Conservation (phyloP, 2,113 vertebrate species). For the Neopipo cinnamomea region DNA sequence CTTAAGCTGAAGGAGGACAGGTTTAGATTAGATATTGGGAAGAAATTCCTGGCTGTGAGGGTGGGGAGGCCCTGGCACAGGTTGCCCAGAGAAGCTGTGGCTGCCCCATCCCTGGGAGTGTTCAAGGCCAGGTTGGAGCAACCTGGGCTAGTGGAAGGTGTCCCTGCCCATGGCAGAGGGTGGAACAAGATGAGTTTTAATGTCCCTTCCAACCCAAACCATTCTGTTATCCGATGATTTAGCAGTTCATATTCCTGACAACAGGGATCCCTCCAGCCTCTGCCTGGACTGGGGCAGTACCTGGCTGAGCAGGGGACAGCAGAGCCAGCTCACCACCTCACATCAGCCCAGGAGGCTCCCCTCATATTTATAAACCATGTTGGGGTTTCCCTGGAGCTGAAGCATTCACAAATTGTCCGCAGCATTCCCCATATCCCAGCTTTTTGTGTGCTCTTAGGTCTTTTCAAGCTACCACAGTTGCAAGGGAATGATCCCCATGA, state of each 20-base stretch:
- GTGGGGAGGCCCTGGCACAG: neutral
- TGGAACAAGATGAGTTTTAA: neutral
- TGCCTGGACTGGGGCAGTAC: neutral
- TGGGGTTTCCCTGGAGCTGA: neutral
- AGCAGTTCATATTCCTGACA: too few relatives aligned
- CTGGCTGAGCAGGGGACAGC: neutral
- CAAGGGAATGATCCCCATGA: neutral
- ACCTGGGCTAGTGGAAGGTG: neutral
- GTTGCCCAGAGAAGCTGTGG: neutral
- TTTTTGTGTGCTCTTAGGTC: neutral
- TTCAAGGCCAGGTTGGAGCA: neutral
- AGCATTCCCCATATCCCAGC: neutral
- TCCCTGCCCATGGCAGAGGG: neutral
- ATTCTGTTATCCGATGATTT: neutral
- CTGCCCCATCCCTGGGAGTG: neutral
- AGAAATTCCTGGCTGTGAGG: neutral
- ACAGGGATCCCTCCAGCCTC: neutral
- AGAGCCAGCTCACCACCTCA: too few relatives aligned
- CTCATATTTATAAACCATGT: fast-evolving
- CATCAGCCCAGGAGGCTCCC: neutral
- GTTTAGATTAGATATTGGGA: neutral
- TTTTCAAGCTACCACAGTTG: neutral
- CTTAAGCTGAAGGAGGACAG: neutral
- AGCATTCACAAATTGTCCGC: neutral
- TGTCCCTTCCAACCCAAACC: neutral